Evolutionary conservation across 1,140 invertebrate species (phyloP), one percentile per base, ranked within the genome.

Genomic region (Tenebrio molitor): DNA sequence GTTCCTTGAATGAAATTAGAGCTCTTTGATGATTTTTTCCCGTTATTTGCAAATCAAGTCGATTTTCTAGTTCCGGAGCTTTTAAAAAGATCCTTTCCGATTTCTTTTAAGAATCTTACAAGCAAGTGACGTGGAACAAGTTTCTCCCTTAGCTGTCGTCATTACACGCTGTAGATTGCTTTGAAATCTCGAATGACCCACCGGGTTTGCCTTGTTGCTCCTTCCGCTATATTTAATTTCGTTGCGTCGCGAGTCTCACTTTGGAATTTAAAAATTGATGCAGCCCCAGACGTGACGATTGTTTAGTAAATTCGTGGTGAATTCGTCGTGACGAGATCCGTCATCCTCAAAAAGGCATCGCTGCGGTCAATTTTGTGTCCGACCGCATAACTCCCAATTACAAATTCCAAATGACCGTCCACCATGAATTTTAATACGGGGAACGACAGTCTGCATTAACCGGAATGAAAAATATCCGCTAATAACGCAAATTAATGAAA

Each of bases 31-130:
- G 3, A 29, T n/a, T n/a, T 29, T 29, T 29, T 8, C 3, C 3
- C 25, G 25, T 63, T 73, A 69, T 75, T 75, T 75, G 71, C 64
- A 72, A 44, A 67, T 64, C 68, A 36, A 39, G 44, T 53, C 15
- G 25, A 39, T 25, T 34, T 65, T 33, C 15, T 65, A 65, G 25
- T 21, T 65, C n/a, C 17, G 25, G 8, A 29, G 25, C 25, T 29
- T 29, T 29, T 29, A 25, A 63, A 29, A 25, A 63, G 58, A 14
- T 23, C 29, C 17, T 23, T 63, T 63, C 58, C 58, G 58, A 29
- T 63, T 63, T 63, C 58, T 17, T n/a, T 63, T 63, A 34, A 1
- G 29, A 63, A 63, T 63, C 58, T 34, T 29, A 29, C 58, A 63
- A 63, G 10, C 1, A 19, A 34, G 17, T 19, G 19, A 25, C 1